A percentile compares a stretch with the other conserved stretches of the same genome.
Evolutionary conservation across 1,140 invertebrate species (phyloP).

Genomic region (Drosophila orosa): DNA sequence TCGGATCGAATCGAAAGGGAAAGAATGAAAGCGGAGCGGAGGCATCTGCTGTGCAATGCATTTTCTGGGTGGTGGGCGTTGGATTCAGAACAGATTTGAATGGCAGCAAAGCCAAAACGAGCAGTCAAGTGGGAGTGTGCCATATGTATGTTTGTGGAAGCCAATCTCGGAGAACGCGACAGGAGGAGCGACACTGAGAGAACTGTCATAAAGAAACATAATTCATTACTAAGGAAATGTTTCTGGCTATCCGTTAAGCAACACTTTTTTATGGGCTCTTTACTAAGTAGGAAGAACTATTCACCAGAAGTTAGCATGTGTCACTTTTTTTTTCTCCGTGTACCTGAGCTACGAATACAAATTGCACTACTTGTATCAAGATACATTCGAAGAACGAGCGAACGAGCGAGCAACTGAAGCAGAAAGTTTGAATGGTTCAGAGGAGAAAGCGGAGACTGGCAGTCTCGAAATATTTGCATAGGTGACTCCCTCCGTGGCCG

Average conservation of each 20-base stretch:
- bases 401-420: conserved; percentile 57
- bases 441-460: conserved; percentile 8
- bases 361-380: conserved; percentile 79
- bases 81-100: conserved; percentile 48
- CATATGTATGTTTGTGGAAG: conserved; percentile 21
- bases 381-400: conserved; percentile 68
- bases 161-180: conserved; percentile 20
- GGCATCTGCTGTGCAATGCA: conserved; percentile 43
- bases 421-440: conserved; percentile 27
- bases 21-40: conserved; percentile 37
- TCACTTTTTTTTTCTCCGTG: not conserved
- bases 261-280: no score
- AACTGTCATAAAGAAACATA: not conserved
- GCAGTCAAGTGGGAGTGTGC: conserved; percentile 61
- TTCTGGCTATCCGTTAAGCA: not conserved
- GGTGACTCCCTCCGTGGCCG: conserved; percentile 24
- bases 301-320: not conserved
- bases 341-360: conserved; percentile 62
- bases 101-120: conserved; percentile 57
- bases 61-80: conserved; percentile 45
- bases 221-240: not conserved
- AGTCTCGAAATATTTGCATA: conserved; percentile 64
- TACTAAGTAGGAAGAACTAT: not conserved
- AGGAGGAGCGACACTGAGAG: conserved; percentile 13
- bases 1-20: conserved; percentile 33